Base-by-base conservation (phyloP, 2,888 invertebrate genomes). In the Ennomos quercinarius region DNA sequence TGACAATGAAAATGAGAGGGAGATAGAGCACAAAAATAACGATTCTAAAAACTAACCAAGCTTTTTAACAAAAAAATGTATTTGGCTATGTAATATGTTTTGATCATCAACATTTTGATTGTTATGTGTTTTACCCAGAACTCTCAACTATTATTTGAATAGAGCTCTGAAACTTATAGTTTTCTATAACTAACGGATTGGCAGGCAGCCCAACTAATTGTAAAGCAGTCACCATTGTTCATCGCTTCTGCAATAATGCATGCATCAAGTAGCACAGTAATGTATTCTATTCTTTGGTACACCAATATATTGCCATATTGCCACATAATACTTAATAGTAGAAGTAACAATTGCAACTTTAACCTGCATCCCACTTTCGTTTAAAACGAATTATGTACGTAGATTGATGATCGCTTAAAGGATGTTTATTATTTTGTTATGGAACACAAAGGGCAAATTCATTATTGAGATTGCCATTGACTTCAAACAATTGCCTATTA, bases 151-250 rank as follows among this genome's bases (percentile, higher is more conserved):
- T 13, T 38, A 34, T 45, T 40, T n/a, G 3, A 43, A 37, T 40
- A 40, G 39, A 41, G 10, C 39, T 49, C 39, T 54, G 6, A 17
- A 17, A 47, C 13, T 9, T 13, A 51, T n/a, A 47, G 38, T 51
- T 46, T 52, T 47, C 42, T 13, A 46, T 39, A 12, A 27, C 6
- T 51, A 41, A 41, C 45, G 34, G 51, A 57, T 41, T 57, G 57
- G 57, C 52, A 57, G 35, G 38, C 37, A 51, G 57, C 57, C 57
- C 57, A 57, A 52, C 27, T 40, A 10, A 47, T 57, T 57, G 57
- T 47, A 46, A 42, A 43, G 38, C 52, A 42, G 57, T 45, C 49
- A 45, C 47, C 41, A 37, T 57, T 47, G 10, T 36, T 9, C 44
- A 39, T 52, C 47, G 35, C 6, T 34, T 42, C 46, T 36, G 41